Evolutionary conservation across 1,140 invertebrate genomes (phyloP).

Genomic region (Mesaphorura yosii): DNA sequence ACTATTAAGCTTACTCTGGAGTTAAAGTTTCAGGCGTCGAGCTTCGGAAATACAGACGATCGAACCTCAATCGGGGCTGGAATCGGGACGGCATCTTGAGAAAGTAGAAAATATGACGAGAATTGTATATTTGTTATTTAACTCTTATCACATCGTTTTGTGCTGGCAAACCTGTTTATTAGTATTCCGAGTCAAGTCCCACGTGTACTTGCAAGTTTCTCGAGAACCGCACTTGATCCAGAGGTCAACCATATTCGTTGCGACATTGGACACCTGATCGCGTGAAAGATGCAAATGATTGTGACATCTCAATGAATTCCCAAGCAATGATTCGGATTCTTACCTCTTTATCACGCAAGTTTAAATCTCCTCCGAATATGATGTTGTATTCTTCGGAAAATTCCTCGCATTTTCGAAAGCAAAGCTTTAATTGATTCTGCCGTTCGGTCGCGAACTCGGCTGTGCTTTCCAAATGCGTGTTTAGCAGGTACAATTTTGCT

Average conservation of each 20-base stretch:
- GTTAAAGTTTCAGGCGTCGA: conserved; percentile 26
- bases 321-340: not conserved
- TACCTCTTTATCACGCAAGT: conserved; percentile 49
- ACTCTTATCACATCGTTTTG: not conserved
- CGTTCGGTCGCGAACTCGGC: conserved; percentile 39
- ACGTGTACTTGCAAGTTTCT: conserved; percentile 45
- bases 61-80: conserved; percentile 45
- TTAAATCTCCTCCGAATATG: conserved; percentile 50
- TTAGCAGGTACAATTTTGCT: conserved; percentile 41
- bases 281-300: conserved; percentile 34
- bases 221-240: conserved; percentile 46
- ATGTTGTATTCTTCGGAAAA: conserved; percentile 37
- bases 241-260: conserved; percentile 41
- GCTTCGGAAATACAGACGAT: conserved; percentile 43
- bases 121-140: not conserved
- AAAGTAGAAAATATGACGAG: conserved; percentile 25
- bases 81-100: conserved; percentile 34
- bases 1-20: conserved; percentile 37
- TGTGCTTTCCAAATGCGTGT: conserved; percentile 50
- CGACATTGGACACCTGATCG: conserved; percentile 37
- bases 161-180: conserved; percentile 34
- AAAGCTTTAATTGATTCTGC: conserved; percentile 39
- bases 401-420: conserved; percentile 37
- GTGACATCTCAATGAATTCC: not conserved
- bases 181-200: conserved; percentile 45